Percentiles rank a stretch among this genome's conserved stretches.
These are phyloP conservation scores for Geococcyx californianus DNA, from an alignment of 2,113 vertebrate genomes.

Conservation along the genomic window DNA sequence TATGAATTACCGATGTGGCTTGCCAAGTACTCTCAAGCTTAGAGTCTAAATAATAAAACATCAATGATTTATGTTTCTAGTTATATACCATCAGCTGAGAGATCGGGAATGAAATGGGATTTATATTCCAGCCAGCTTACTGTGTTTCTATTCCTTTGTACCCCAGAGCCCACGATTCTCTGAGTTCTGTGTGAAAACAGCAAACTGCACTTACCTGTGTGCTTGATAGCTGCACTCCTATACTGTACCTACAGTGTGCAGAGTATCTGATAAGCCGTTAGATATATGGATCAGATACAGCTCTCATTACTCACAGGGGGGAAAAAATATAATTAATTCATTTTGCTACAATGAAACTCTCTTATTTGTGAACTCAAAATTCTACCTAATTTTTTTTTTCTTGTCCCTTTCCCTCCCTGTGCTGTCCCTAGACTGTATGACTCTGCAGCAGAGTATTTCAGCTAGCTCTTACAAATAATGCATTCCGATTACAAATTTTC, in stretches of 20 bases:
- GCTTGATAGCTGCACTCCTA: background rate
- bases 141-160: background rate
- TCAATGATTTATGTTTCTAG: background rate
- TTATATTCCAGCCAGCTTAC: background rate
- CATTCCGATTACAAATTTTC: constrained; percentile 14
- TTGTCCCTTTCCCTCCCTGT: background rate
- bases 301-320: background rate
- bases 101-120: background rate
- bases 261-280: background rate
- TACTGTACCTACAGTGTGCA: background rate
- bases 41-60: background rate
- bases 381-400: background rate
- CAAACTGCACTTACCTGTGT: background rate
- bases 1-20: background rate
- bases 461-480: background rate
- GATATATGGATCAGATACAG: background rate
- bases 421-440: background rate
- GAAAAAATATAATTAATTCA: background rate
- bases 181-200: background rate
- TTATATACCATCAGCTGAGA: background rate
- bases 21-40: background rate
- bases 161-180: background rate
- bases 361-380: background rate
- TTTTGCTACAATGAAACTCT: background rate
- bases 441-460: background rate